Evolutionary conservation across 2,888 invertebrate genomes (phyloP), one percentile per base, ranked within the genome.

Genomic region (Drosophila leonis): DNA sequence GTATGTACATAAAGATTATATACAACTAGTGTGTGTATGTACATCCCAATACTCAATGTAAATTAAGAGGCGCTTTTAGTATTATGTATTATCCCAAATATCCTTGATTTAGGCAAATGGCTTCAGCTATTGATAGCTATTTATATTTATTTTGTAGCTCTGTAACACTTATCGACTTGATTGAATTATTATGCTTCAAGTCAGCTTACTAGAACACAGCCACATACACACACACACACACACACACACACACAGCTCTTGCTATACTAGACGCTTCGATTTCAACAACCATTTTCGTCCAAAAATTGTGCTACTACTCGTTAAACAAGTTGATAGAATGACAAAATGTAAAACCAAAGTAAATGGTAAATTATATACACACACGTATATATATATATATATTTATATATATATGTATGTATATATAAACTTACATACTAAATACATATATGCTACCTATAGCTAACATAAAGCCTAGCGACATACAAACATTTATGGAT

Each of bases 281-380:
- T 86, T 85, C 83, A 86, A 80, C 64, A 87, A 84, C 79, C 78
- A 87, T 87, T 83, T 87, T 86, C 89, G 87, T 87, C 89, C 89
- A 85, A 78, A 82, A 80, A 84, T 84, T 78, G 79, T 89, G 82
- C 78, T 88, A 81, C 80, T 81, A 82, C 78, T 87, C 77, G 83
- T 86, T 81, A 82, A 80, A 86, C 64, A 82, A 72, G 71, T 87
- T 87, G 70, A 79, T 78, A 88, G 74, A 83, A 72, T 72, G 71
- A 78, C 66, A 73, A 74, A 48, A 52, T 15, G 7, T 37, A 15
- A 39, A 39, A 39, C n/a, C 9, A 39, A 18, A 41, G 18, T 18
- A 10, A 41, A 18, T 41, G 4, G 10, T 18, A 41, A 18, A 41
- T 41, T 63, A 67, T 64, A 66, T 54, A 73, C 54, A 61, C n/a